A percentile compares a stretch with the other conserved stretches of the same genome.
phyloP scores from a whole-genome alignment of 2,888 invertebrate species.

The Miltochrista miniata region DNA sequence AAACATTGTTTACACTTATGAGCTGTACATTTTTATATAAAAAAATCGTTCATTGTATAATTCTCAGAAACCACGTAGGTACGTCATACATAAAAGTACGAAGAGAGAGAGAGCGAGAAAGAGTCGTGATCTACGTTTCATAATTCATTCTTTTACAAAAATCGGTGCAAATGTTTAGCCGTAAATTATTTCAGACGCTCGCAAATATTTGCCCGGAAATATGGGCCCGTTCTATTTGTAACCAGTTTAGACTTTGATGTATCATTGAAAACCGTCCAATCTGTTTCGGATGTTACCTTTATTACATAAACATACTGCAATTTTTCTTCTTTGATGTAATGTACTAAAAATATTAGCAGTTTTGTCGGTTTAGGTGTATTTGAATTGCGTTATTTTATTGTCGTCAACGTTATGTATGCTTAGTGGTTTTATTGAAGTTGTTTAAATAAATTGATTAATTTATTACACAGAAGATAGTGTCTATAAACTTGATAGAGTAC shows the following conservation, averaged over 20 bases:
- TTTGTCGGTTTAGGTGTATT: neutral
- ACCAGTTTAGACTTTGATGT: constrained; percentile 24
- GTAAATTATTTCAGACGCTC: neutral
- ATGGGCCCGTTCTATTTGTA: constrained; percentile 16
- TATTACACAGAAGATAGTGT: no score
- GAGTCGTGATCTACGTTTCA: no score
- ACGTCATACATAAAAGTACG: no score
- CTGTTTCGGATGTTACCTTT: constrained; percentile 26
- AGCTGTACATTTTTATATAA: no score
- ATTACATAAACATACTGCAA: constrained; percentile 30
- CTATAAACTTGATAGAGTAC: no score
- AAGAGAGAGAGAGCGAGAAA: no score
- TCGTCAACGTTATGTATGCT: neutral
- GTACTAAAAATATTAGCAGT: constrained; percentile 7
- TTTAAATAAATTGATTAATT: no score
- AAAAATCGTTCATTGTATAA: no score
- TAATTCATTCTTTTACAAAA: neutral
- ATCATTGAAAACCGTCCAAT: constrained; percentile 25
- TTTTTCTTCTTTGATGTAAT: constrained; percentile 29
- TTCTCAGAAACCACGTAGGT: no score
- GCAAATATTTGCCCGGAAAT: constrained; percentile 8
- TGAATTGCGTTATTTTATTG: neutral
- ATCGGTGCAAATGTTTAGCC: neutral
- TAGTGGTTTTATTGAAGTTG: no score
- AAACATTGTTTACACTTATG: no score